phyloP scores from a whole-genome alignment of 2,113 vertebrate genomes.

The Sardina pilchardus region DNA sequence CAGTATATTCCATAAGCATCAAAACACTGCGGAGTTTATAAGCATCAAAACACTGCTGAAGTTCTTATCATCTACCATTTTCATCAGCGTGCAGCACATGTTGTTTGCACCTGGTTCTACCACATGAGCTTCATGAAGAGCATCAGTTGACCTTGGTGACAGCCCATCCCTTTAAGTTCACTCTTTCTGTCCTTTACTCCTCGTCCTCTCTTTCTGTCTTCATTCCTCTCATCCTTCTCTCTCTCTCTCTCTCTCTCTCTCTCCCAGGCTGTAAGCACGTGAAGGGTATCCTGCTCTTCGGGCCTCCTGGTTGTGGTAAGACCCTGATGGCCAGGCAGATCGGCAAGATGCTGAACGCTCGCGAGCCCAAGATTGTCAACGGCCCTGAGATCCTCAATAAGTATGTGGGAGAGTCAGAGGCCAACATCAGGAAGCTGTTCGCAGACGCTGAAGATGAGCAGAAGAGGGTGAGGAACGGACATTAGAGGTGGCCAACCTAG shows the following conservation, averaged over 20 bases:
- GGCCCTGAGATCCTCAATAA: constrained; percentile 98
- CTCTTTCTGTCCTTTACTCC: not conserved
- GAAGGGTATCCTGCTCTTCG: constrained; percentile 93
- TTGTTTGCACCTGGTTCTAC: not conserved
- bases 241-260: constrained; percentile 15
- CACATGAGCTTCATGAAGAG: not conserved
- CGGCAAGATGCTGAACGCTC: constrained; percentile 96
- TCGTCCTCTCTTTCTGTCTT: not conserved
- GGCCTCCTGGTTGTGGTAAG: constrained; percentile 95
- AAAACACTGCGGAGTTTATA: too few species aligned
- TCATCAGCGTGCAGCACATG: too few species aligned
- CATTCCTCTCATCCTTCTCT: not conserved
- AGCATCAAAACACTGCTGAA: too few species aligned
- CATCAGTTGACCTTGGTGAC: too few species aligned
- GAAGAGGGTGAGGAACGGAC: constrained; percentile 79
- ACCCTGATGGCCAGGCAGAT: constrained; percentile 97
- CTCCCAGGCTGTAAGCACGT: constrained; percentile 93
- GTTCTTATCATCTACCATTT: too few species aligned
- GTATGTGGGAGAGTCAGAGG: constrained; percentile 94
- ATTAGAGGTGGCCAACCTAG: not conserved
- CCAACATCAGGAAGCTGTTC: constrained; percentile 97
- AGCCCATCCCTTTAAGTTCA: too few species aligned
- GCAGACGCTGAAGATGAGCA: constrained; percentile 97
- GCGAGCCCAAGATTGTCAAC: constrained; percentile 95
- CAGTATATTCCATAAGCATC: not conserved